These are phyloP conservation scores for Nomada lathburiana DNA, from an alignment of 2,888 invertebrate genomes.

Conservation along the genomic window DNA sequence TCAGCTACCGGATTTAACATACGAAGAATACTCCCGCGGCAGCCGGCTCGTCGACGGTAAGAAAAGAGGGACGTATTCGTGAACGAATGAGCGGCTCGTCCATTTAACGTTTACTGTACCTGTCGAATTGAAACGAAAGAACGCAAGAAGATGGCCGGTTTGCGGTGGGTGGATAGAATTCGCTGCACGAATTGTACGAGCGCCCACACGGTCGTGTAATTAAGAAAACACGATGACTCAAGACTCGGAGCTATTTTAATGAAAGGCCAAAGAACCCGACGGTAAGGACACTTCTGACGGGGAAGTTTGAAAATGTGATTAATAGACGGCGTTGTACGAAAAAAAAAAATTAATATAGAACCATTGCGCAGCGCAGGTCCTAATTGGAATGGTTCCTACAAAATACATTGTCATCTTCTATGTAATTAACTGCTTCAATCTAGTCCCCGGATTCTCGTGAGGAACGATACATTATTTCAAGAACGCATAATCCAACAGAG, in stretches of 20 bases:
- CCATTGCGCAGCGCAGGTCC: neutral
- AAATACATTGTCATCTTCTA: no score
- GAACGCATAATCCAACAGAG: no score
- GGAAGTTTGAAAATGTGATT: slow-evolving; percentile 3
- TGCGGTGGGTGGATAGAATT: neutral
- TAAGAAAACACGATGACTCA: neutral
- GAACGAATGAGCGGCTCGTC: neutral
- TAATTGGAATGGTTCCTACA: no score
- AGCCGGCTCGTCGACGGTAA: slow-evolving; percentile 8
- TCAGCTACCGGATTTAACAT: slow-evolving; percentile 80
- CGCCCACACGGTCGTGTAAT: no score
- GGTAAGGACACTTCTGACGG: neutral
- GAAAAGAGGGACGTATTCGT: slow-evolving; percentile 12
- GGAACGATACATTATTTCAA: no score
- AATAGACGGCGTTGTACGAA: neutral
- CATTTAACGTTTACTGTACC: neutral
- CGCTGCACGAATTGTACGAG: neutral
- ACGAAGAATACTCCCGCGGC: slow-evolving; percentile 63
- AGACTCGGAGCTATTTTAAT: neutral
- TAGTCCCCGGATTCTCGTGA: no score
- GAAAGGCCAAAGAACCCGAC: neutral
- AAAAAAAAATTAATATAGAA: neutral
- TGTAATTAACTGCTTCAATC: no score
- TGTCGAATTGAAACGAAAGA: no score
- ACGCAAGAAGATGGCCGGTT: no score